Base-by-base conservation (phyloP, 2,888 invertebrate species). In the Hartigia nigra region DNA sequence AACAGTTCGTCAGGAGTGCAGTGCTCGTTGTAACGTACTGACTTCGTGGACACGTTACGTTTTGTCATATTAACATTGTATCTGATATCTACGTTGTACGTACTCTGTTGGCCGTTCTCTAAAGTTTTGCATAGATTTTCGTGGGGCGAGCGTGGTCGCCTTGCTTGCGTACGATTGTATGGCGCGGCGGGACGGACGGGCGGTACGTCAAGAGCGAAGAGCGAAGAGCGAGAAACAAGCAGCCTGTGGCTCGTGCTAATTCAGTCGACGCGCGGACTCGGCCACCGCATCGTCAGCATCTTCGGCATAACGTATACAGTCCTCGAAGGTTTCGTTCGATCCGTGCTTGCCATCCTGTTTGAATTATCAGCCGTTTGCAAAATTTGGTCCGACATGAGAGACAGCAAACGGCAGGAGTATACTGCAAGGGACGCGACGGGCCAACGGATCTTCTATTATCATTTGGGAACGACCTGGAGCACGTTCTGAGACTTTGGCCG, bases 181-280 rank as follows among this genome's bases (percentile, higher is more conserved):
- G 12, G 32, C 12, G 31, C 1, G 72, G 72, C 11, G 72, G 1
- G 69, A n/a, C n/a, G n/a, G n/a, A n/a, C n/a, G 31, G 31, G 72
- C 12, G 31, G 31, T 32, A 9, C 72, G 72, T 72, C 31, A 72
- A 32, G 31, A 31, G 72, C 31, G 70, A 31, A 70, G 78, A 76
- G 75, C 69, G 31, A 34, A 79, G 77, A 80, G 80, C 78, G 83
- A 84, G 78, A 77, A 55, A 70, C 74, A 75, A 81, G 87, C 86
- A 81, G 83, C 84, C 84, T 81, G 84, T 83, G 86, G 87, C 87
- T 87, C 85, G 88, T 87, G 88, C 87, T 88, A 89, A 89, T 89
- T 89, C 88, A 89, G 89, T 89, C 88, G 85, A 83, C 84, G 81
- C 83, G 85, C 84, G 86, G 83, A 86, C 86, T 83, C 83, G 84